phyloP scores from a whole-genome alignment of 92 coral and sea anemone genomes.

The Montipora capitata region DNA sequence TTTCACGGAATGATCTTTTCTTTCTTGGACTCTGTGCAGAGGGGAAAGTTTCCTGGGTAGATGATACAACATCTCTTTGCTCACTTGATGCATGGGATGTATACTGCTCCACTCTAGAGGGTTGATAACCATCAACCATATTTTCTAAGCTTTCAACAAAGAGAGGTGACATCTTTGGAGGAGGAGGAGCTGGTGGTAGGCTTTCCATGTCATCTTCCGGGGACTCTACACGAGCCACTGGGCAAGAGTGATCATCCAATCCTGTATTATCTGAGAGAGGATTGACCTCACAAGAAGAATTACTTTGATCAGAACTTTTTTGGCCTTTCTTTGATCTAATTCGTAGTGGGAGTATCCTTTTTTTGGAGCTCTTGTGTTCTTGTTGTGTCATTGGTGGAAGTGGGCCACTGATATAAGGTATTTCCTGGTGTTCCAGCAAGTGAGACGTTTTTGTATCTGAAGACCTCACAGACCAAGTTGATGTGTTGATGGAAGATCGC shows the following conservation, averaged over 20 bases:
- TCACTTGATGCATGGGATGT: background rate
- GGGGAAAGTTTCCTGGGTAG: background rate
- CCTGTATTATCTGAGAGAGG: background rate
- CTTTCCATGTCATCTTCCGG: conserved; percentile 79
- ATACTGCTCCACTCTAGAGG: background rate
- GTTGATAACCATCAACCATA: conserved; percentile 33
- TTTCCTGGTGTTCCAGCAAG: background rate
- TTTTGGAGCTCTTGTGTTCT: conserved; percentile 50
- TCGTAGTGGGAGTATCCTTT: conserved; percentile 35
- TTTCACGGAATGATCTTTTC: conserved; percentile 42
- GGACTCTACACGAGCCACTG: conserved; percentile 11
- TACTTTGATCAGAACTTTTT: conserved; percentile 23
- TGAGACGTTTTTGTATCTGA: background rate
- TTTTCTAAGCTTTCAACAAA: conserved; percentile 21
- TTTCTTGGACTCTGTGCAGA: conserved; percentile 22
- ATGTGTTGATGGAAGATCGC: conserved; percentile 4
- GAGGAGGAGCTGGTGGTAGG: conserved; percentile 90
- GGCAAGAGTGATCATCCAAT: background rate
- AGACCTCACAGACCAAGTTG: conserved; percentile 40
- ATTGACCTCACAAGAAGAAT: background rate
- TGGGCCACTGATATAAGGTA: conserved; percentile 10
- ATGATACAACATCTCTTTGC: background rate
- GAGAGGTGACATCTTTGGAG: conserved; percentile 64
- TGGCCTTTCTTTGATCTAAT: conserved; percentile 36
- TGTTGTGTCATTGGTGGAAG: conserved; percentile 16